These are phyloP conservation scores for Polymixis flavicincta DNA, from an alignment of 2,888 invertebrate genomes.

Conservation along the genomic window DNA sequence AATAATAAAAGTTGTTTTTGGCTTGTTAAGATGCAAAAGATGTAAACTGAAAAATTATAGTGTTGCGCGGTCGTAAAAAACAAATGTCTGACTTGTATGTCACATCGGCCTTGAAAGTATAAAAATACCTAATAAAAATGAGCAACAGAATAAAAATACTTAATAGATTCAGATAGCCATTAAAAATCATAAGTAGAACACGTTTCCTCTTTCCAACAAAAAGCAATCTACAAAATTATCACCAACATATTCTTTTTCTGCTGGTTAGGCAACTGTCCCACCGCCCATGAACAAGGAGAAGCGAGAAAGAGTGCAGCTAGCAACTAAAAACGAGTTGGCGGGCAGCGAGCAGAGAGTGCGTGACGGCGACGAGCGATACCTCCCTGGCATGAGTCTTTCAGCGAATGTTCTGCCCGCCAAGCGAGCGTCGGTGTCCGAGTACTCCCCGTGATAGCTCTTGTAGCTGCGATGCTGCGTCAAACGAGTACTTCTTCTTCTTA, in stretches of 20 bases:
- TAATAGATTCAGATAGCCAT: conserved; percentile 15
- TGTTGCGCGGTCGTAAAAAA: background rate
- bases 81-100: conserved; percentile 12
- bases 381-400: background rate
- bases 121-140: background rate
- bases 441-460: background rate
- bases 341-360: background rate
- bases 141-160: conserved; percentile 4
- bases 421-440: too few species aligned
- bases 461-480: too few species aligned
- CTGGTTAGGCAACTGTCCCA: background rate
- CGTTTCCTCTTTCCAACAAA: conserved; percentile 1
- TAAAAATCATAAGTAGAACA: conserved; percentile 13
- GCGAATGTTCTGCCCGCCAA: background rate
- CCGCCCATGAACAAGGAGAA: background rate
- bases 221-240: conserved; percentile 11
- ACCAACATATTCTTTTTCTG: background rate
- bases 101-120: conserved; percentile 10
- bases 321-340: background rate
- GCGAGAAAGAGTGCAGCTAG: background rate
- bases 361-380: too few species aligned
- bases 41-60: background rate
- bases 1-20: conserved; percentile 6
- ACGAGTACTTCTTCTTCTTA: too few species aligned
- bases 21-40: background rate